Conservation (phyloP, 1,140 invertebrate species). For the Rhopalosiphum padi region DNA sequence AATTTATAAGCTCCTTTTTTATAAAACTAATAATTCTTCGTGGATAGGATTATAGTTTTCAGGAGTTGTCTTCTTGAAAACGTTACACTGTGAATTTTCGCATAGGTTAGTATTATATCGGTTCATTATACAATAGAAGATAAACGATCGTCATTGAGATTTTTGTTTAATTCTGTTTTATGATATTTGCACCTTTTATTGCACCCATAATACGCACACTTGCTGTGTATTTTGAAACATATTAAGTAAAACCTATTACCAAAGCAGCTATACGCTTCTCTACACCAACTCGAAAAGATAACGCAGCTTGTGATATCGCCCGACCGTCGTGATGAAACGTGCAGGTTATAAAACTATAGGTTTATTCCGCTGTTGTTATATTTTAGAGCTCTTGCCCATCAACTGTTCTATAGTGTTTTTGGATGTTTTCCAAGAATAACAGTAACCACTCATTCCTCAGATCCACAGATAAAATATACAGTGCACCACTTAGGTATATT, state of each 20-base stretch:
- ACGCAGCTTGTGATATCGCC: neutral
- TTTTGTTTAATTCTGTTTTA: neutral
- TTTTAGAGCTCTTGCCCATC: neutral
- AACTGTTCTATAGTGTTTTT: neutral
- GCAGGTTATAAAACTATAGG: neutral
- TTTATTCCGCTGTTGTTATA: neutral
- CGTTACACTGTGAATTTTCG: neutral
- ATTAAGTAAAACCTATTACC: no score
- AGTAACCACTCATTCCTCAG: neutral
- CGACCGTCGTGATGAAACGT: neutral
- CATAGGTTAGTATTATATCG: neutral
- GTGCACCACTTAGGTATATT: neutral
- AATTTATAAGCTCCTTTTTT: neutral
- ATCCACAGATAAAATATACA: neutral
- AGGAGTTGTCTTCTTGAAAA: fast-evolving
- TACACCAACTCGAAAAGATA: no score
- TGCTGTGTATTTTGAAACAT: neutral
- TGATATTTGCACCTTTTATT: neutral
- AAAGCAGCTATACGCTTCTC: no score
- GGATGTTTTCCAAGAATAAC: neutral
- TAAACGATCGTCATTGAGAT: neutral
- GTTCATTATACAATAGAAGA: neutral
- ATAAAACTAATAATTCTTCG: neutral
- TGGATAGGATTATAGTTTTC: neutral
- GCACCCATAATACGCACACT: no score